A percentile compares a stretch with the other conserved stretches of the same genome.
phyloP scores from a whole-genome alignment of 2,888 invertebrate genomes.

The Trachelus tabidus region DNA sequence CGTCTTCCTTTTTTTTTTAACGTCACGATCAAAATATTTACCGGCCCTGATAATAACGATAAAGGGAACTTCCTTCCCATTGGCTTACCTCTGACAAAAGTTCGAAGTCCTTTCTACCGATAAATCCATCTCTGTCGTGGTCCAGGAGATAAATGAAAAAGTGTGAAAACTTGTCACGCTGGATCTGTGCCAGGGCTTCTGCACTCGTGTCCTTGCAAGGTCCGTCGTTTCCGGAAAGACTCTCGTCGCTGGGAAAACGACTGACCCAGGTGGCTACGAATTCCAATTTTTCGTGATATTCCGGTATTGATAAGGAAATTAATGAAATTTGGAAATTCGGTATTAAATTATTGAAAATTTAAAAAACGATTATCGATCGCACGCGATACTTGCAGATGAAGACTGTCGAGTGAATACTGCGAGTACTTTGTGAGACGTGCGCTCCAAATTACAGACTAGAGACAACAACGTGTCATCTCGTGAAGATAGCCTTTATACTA shows the following conservation, averaged over 20 bases:
- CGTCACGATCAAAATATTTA: neutral
- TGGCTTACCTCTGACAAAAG: conserved; percentile 73
- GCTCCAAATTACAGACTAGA: too few species aligned
- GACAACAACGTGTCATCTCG: too few species aligned
- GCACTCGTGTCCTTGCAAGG: conserved; percentile 16
- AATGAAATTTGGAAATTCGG: too few species aligned
- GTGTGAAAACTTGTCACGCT: conserved; percentile 77
- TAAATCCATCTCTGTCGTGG: conserved; percentile 78
- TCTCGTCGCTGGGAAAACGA: conserved; percentile 74
- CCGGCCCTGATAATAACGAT: neutral
- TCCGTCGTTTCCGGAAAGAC: conserved; percentile 31
- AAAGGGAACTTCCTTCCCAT: neutral
- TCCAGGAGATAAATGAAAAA: conserved; percentile 79
- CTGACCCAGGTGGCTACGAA: conserved; percentile 80
- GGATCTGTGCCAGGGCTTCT: conserved; percentile 70
- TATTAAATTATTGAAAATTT: too few species aligned
- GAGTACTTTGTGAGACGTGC: too few species aligned
- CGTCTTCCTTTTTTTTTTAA: neutral
- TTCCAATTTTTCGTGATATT: neutral
- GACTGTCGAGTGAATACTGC: too few species aligned
- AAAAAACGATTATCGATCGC: too few species aligned
- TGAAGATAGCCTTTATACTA: too few species aligned
- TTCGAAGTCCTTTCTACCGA: conserved; percentile 78
- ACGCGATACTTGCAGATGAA: too few species aligned
- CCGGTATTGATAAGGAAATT: neutral